phyloP scores from a whole-genome alignment of 2,113 vertebrate genomes.

The Axis porcinus region DNA sequence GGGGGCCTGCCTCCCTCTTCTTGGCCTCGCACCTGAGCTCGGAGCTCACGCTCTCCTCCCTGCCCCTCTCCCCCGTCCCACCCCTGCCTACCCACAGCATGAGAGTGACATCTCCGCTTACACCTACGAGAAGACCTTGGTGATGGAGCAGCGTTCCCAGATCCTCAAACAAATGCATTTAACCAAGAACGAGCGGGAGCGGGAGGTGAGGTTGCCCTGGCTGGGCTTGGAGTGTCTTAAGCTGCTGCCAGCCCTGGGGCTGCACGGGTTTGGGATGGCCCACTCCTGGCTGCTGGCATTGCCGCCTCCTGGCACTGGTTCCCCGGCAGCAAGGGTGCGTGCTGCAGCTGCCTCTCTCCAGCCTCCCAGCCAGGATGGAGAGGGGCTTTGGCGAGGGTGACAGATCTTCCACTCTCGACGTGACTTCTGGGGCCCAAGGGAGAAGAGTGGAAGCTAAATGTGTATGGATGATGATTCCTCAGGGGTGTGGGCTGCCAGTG shows the following conservation, averaged over 20 bases:
- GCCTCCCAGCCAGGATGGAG: neutral
- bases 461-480: neutral
- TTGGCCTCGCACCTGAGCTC: neutral
- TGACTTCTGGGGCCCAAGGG: neutral
- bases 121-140: slow-evolving; percentile 97
- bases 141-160: slow-evolving; percentile 98
- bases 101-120: slow-evolving; percentile 99
- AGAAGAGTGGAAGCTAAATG: slow-evolving; percentile 14
- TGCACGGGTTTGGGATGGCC: neutral
- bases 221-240: neutral
- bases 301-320: neutral
- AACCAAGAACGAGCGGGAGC: slow-evolving; percentile 95
- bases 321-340: neutral
- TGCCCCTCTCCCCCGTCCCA: neutral
- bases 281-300: neutral
- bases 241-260: neutral
- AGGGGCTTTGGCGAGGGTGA: neutral
- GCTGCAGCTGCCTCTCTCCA: neutral
- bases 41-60: neutral
- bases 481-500: neutral
- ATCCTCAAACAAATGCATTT: slow-evolving; percentile 99
- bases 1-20: neutral
- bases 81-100: slow-evolving; percentile 80
- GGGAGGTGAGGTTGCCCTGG: slow-evolving; percentile 85
- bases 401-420: neutral